phyloP scores from a whole-genome alignment of 2,888 invertebrate genomes.

The Schizotus pectinicornis region DNA sequence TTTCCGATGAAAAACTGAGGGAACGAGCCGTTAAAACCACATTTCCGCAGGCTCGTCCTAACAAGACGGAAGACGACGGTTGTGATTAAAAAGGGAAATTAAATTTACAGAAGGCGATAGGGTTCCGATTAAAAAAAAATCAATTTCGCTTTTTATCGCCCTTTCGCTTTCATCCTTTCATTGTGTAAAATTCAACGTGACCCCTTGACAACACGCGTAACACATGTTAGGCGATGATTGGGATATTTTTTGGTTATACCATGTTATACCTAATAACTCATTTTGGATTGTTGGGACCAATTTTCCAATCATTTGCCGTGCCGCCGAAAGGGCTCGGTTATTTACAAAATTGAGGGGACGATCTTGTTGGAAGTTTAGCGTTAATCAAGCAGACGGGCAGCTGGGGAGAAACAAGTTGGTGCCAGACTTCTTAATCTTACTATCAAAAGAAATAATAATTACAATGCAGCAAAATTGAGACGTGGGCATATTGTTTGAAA shows the following conservation, averaged over 20 bases:
- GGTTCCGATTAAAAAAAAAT: slow-evolving; percentile 15
- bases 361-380: too few relatives aligned
- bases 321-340: background rate
- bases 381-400: too few relatives aligned
- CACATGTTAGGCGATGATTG: slow-evolving; percentile 15
- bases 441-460: too few relatives aligned
- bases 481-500: too few relatives aligned
- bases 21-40: background rate
- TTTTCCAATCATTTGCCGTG: slow-evolving; percentile 9
- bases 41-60: too few relatives aligned
- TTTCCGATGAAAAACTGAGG: background rate
- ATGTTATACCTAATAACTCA: slow-evolving; percentile 24
- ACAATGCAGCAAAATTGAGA: too few relatives aligned
- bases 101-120: slow-evolving; percentile 7
- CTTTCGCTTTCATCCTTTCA: slow-evolving; percentile 21
- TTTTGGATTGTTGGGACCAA: slow-evolving; percentile 11
- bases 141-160: slow-evolving; percentile 21
- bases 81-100: background rate
- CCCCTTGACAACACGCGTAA: slow-evolving; percentile 10
- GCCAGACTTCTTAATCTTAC: too few relatives aligned
- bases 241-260: background rate
- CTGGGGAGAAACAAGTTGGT: too few relatives aligned
- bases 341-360: slow-evolving; percentile 7
- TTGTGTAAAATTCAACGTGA: slow-evolving; percentile 12
- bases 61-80: background rate